Conservation (phyloP, 2,797 vertebrate species). For the Atherinosoma microstoma region DNA sequence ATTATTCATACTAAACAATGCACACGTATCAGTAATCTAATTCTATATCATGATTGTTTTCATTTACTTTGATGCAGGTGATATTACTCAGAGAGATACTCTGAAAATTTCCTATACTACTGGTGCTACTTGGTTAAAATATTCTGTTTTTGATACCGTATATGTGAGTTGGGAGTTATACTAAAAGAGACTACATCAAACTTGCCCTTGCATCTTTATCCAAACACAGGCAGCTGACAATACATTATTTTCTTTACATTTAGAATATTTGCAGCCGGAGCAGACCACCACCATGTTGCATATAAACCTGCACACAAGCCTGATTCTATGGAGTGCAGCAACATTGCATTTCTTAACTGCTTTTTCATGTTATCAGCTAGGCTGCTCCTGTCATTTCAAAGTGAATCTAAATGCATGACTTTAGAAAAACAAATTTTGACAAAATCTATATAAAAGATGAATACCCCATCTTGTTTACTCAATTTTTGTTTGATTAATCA, state of each 20-base stretch:
- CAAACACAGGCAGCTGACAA: neutral
- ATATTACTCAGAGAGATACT: neutral
- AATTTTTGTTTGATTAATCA: neutral
- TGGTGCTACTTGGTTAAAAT: neutral
- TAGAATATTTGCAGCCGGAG: no score
- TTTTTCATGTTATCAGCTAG: neutral
- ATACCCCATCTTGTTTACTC: conserved; percentile 1
- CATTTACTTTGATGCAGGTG: neutral
- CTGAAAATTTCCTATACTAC: neutral
- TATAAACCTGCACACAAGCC: no score
- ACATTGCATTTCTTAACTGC: no score
- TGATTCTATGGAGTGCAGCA: no score
- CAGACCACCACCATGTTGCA: no score
- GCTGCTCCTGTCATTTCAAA: neutral
- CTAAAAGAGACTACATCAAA: neutral
- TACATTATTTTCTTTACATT: no score
- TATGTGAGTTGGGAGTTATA: neutral
- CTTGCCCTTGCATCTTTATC: neutral
- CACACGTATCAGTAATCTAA: neutral
- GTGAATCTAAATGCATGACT: neutral
- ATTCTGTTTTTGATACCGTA: conserved; percentile 20
- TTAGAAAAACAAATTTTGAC: neutral
- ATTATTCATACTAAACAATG: neutral
- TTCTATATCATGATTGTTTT: neutral
- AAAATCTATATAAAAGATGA: neutral